Conservation (phyloP, 2,113 vertebrate genomes). For the Nothocercus nigrocapillus region DNA sequence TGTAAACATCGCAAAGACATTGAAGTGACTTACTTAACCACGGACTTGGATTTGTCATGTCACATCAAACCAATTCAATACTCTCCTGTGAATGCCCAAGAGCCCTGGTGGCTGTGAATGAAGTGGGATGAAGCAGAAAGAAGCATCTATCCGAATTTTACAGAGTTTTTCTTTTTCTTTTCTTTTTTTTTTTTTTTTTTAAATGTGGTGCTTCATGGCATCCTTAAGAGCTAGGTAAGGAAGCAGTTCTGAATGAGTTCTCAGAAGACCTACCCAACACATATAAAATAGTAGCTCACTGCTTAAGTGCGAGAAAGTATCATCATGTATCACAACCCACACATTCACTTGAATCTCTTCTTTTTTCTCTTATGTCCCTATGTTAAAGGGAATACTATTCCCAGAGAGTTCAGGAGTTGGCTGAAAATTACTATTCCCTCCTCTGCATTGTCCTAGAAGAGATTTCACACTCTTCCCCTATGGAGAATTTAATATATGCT, state of each 20-base stretch:
- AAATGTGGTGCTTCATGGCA: background rate
- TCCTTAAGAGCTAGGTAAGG: background rate
- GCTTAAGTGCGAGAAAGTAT: background rate
- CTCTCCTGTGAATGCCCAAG: background rate
- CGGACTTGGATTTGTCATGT: background rate
- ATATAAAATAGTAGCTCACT: background rate
- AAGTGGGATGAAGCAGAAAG: background rate
- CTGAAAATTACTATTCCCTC: background rate
- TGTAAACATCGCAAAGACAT: background rate
- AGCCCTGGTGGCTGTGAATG: background rate
- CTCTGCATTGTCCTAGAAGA: background rate
- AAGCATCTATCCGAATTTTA: background rate
- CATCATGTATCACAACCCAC: background rate
- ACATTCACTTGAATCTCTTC: background rate
- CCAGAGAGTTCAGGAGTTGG: background rate
- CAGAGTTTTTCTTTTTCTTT: too few species aligned
- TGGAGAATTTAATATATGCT: background rate
- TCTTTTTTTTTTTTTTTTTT: too few species aligned
- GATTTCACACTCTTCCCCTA: background rate
- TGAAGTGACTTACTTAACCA: background rate
- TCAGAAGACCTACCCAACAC: background rate
- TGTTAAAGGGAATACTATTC: background rate
- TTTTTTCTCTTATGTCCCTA: background rate
- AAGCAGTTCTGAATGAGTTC: background rate
- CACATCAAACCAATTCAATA: background rate